Conservation (phyloP, 2,888 invertebrate genomes). For the Lepetodrilus schrolli region DNA sequence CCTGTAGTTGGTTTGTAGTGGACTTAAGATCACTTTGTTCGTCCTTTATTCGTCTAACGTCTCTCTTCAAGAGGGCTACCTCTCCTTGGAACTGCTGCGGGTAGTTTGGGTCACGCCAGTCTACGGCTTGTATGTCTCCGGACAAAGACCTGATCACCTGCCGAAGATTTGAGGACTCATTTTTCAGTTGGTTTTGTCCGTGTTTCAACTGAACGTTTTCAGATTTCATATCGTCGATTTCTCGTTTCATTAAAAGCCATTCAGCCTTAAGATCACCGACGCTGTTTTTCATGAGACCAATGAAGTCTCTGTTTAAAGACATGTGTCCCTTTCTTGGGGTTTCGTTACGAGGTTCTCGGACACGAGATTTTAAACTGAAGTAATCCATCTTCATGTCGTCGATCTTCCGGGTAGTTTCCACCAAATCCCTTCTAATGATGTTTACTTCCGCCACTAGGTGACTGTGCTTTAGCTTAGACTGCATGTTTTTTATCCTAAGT, state of each 20-base stretch:
- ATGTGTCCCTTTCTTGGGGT: background rate
- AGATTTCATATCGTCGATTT: constrained; percentile 61
- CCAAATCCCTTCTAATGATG: constrained; percentile 33
- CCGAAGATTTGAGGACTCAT: constrained; percentile 47
- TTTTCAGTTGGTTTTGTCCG: constrained; percentile 43
- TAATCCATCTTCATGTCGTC: constrained; percentile 43
- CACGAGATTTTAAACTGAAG: constrained; percentile 34
- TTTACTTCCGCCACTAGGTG: constrained; percentile 30
- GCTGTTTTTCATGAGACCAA: constrained; percentile 53
- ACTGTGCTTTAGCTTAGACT: constrained; percentile 35
- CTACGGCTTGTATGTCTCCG: constrained; percentile 19
- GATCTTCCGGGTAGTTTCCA: constrained; percentile 31
- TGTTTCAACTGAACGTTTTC: constrained; percentile 48
- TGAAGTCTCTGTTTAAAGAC: background rate
- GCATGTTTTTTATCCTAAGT: constrained; percentile 44
- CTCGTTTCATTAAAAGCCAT: constrained; percentile 72
- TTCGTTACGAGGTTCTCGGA: constrained; percentile 28
- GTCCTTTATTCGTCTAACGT: constrained; percentile 35
- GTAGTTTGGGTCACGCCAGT: constrained; percentile 17
- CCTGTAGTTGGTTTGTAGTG: constrained; percentile 28
- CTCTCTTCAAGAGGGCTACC: constrained; percentile 28
- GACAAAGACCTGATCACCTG: constrained; percentile 13
- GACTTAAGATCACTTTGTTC: constrained; percentile 33
- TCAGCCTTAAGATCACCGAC: constrained; percentile 72
- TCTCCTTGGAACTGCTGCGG: background rate